Evolutionary conservation across 2,113 vertebrate species (phyloP).

Genomic region (Rhadina sibilatrix): DNA sequence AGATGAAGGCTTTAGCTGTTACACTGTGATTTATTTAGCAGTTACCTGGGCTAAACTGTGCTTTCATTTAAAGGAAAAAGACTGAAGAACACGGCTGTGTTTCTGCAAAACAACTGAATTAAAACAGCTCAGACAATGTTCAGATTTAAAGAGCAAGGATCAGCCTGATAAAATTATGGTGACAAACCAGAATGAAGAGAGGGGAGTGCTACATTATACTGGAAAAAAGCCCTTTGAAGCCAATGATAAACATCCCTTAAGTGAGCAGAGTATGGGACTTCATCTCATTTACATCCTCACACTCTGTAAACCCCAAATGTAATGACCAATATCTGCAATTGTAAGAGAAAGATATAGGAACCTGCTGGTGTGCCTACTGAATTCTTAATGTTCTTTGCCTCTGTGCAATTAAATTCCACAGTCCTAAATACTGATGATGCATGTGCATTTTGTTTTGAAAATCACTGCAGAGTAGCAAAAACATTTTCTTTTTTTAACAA

Average conservation of each 20-base stretch:
- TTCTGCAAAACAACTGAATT: neutral
- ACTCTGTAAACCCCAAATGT: neutral
- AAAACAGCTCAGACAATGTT: neutral
- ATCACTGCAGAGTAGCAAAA: constrained; percentile 36
- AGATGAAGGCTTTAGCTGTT: neutral
- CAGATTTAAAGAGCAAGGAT: neutral
- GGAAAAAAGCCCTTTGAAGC: neutral
- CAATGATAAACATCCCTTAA: neutral
- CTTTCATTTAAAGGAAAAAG: neutral
- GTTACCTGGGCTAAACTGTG: neutral
- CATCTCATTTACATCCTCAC: neutral
- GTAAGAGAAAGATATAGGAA: neutral
- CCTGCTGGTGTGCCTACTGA: neutral
- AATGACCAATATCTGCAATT: neutral
- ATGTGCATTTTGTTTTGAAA: constrained; percentile 38
- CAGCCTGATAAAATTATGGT: neutral
- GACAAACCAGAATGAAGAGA: neutral
- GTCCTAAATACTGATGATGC: constrained; percentile 11
- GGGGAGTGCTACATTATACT: neutral
- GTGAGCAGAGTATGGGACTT: neutral
- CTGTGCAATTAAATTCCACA: neutral
- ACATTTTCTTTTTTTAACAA: constrained; percentile 36
- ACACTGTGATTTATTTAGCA: neutral
- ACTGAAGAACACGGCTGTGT: neutral
- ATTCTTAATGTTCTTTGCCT: neutral